phyloP scores from a whole-genome alignment of 1,140 invertebrate species.

The Saccostrea echinata region DNA sequence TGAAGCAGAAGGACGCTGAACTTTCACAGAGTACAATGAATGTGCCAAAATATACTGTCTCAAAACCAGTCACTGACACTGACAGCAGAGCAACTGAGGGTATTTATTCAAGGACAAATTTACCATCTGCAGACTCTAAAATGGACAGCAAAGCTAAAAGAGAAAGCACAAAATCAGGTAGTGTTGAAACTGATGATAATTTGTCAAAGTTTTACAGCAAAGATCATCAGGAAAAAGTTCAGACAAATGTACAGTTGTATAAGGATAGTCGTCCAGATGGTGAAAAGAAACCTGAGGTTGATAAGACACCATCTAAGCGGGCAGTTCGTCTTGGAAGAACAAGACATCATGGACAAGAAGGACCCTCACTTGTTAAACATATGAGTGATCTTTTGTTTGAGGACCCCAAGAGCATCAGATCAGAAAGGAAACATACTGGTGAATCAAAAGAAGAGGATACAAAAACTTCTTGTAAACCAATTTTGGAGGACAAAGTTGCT shows the following conservation, averaged over 20 bases:
- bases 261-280: neutral
- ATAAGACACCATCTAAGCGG: neutral
- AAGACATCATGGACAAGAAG: slow-evolving; percentile 26
- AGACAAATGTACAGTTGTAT: slow-evolving; percentile 26
- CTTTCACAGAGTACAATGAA: neutral
- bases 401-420: slow-evolving; percentile 9
- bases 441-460: slow-evolving; percentile 4
- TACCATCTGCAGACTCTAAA: slow-evolving; percentile 7
- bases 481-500: neutral
- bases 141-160: neutral
- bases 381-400: slow-evolving; percentile 44
- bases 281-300: slow-evolving; percentile 17
- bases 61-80: neutral
- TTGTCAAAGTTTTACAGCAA: slow-evolving; percentile 26
- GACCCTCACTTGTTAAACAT: slow-evolving; percentile 26
- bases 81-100: neutral
- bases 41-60: slow-evolving; percentile 20
- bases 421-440: slow-evolving; percentile 2
- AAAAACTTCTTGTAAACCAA: neutral
- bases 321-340: neutral
- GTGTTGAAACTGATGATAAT: neutral
- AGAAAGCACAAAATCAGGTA: neutral
- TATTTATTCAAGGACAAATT: neutral
- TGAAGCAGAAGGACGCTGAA: slow-evolving; percentile 18
- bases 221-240: neutral